phyloP scores from a whole-genome alignment of 2,113 vertebrate genomes.

The Struthidea cinerea region DNA sequence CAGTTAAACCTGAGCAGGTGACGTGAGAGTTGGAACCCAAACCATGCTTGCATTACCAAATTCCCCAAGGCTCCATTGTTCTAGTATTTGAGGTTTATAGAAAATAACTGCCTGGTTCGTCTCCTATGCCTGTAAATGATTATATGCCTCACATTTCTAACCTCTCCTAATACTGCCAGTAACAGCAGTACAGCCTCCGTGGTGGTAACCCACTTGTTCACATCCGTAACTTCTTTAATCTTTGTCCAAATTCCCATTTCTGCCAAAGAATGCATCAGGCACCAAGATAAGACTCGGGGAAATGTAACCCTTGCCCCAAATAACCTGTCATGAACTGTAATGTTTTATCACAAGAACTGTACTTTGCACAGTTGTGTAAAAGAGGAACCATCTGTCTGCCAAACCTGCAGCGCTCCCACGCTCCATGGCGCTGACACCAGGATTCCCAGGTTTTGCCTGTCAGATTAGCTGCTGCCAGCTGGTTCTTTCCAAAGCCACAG shows the following conservation, averaged over 20 bases:
- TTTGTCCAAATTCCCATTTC: slow-evolving; percentile 19
- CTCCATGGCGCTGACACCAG: background rate
- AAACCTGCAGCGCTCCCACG: background rate
- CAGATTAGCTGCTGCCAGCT: background rate
- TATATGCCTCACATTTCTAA: slow-evolving; percentile 8
- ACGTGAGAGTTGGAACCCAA: slow-evolving; percentile 27
- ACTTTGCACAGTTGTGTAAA: slow-evolving; percentile 57
- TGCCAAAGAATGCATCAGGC: slow-evolving; percentile 9
- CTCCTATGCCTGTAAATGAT: slow-evolving; percentile 21
- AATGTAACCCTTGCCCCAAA: slow-evolving; percentile 19
- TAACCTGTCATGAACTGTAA: slow-evolving; percentile 23
- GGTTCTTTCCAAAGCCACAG: background rate
- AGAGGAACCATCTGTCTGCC: background rate
- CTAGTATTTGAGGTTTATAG: background rate
- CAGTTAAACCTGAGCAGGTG: slow-evolving; percentile 2
- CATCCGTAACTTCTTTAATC: background rate
- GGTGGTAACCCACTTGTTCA: slow-evolving; percentile 6
- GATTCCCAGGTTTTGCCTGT: background rate
- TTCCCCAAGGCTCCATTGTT: background rate
- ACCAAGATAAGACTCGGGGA: slow-evolving; percentile 7
- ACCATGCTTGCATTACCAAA: background rate
- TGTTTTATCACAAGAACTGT: slow-evolving; percentile 40
- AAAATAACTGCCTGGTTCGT: background rate
- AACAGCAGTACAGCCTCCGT: background rate
- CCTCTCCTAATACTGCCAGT: background rate